These are phyloP conservation scores for Sarcophaga rosellei DNA, from an alignment of 2,888 invertebrate genomes.

Conservation along the genomic window DNA sequence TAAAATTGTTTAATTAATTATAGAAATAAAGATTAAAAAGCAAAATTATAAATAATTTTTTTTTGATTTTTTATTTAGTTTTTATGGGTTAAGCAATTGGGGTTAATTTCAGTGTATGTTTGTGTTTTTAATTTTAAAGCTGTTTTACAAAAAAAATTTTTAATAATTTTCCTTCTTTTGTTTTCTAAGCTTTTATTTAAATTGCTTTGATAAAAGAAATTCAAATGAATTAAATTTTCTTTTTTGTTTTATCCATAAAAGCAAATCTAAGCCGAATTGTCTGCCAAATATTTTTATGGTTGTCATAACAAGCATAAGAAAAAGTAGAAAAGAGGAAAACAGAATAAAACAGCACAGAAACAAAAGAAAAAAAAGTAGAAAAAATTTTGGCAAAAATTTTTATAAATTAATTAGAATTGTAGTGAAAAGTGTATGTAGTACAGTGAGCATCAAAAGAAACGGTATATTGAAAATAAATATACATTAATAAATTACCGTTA, in stretches of 20 bases:
- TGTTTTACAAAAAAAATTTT: slow-evolving; percentile 1
- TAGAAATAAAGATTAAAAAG: slow-evolving; percentile 25
- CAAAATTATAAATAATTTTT: slow-evolving; percentile 11
- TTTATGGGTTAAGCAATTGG: neutral
- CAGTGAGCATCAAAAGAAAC: too few relatives aligned
- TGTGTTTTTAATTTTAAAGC: neutral
- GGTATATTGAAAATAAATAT: too few relatives aligned
- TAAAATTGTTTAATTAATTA: neutral
- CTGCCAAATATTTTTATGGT: slow-evolving; percentile 27
- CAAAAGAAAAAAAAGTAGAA: too few relatives aligned
- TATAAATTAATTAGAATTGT: too few relatives aligned
- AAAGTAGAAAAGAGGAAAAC: slow-evolving; percentile 7
- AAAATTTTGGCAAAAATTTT: too few relatives aligned
- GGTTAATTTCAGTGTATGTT: slow-evolving; percentile 14
- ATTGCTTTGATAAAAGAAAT: neutral
- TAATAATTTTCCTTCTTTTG: slow-evolving; percentile 4
- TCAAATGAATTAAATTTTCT: neutral
- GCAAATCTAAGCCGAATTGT: slow-evolving; percentile 31
- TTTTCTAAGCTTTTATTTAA: neutral
- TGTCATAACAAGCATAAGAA: slow-evolving; percentile 6
- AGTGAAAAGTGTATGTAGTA: too few relatives aligned
- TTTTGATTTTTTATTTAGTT: neutral
- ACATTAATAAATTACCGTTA: too few relatives aligned
- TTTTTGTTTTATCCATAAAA: slow-evolving; percentile 25
- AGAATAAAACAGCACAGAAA: slow-evolving; percentile 18